A percentile compares a stretch with the other conserved stretches of the same genome.
phyloP scores from a whole-genome alignment of 2,113 vertebrate genomes.

The Prolemur simus region DNA sequence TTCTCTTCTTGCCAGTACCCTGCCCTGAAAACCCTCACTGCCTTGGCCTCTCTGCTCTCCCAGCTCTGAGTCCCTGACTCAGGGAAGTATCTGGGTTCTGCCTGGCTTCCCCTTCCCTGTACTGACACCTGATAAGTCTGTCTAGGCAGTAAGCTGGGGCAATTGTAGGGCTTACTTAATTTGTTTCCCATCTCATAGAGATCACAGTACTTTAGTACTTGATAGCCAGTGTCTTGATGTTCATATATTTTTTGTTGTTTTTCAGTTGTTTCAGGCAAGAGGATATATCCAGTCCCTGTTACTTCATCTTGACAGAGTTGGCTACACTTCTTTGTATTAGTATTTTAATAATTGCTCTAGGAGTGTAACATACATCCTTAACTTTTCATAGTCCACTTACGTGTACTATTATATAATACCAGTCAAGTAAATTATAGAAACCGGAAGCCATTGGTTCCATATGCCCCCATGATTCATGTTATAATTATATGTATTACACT shows the following conservation, averaged over 20 bases:
- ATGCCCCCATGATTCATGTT: neutral
- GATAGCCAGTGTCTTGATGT: neutral
- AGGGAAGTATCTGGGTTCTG: neutral
- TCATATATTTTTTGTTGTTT: neutral
- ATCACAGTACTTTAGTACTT: neutral
- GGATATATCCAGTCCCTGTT: neutral
- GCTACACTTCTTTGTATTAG: neutral
- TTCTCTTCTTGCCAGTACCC: neutral
- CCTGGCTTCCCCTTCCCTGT: neutral
- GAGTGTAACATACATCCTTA: neutral
- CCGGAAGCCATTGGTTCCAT: neutral
- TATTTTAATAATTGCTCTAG: conserved; percentile 10
- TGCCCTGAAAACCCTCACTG: neutral
- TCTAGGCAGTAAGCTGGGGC: neutral
- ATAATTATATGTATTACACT: neutral
- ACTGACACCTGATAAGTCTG: neutral
- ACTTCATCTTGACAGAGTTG: neutral
- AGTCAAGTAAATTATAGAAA: conserved; percentile 22
- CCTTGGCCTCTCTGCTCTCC: neutral
- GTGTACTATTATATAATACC: neutral
- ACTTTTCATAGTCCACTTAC: neutral
- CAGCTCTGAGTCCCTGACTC: neutral
- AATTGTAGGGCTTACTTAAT: neutral
- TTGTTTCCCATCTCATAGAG: neutral
- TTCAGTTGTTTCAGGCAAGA: neutral